Conservation (phyloP, 2,797 vertebrate species). For the Remorina albescens region DNA sequence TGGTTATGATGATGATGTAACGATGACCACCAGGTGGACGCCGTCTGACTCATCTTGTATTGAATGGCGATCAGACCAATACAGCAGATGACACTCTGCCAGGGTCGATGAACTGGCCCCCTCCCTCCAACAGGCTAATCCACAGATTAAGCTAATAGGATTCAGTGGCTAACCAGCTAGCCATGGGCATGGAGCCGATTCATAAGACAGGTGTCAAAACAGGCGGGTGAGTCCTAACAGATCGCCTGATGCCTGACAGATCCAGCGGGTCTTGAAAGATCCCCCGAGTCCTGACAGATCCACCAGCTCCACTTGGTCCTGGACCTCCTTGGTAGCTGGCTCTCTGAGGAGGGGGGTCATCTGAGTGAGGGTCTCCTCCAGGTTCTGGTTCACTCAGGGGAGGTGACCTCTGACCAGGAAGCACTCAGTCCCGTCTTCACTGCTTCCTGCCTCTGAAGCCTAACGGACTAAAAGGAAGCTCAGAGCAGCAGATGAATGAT, state of each 20-base stretch:
- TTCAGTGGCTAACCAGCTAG: constrained; percentile 73
- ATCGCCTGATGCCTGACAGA: constrained; percentile 34
- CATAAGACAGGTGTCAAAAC: constrained; percentile 75
- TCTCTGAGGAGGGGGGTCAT: background rate
- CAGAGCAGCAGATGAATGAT: constrained; percentile 44
- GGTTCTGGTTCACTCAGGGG: background rate
- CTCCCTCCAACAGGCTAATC: constrained; percentile 85
- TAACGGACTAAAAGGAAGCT: constrained; percentile 26
- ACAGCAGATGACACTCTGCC: constrained; percentile 53
- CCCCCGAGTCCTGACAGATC: no score
- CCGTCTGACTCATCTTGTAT: constrained; percentile 43
- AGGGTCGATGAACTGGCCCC: constrained; percentile 63
- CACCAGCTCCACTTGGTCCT: no score
- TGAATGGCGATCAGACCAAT: constrained; percentile 67
- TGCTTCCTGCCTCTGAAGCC: constrained; percentile 13
- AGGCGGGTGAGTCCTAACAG: constrained; percentile 20
- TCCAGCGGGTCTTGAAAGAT: no score
- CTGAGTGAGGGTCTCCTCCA: background rate
- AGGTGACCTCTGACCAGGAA: constrained; percentile 6
- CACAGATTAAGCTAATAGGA: constrained; percentile 87
- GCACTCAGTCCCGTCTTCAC: constrained; percentile 26
- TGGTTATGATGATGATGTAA: constrained; percentile 10
- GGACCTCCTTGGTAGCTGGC: no score
- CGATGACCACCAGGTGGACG: background rate
- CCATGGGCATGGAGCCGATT: constrained; percentile 37